Evolutionary conservation across 1,140 invertebrate species (phyloP), one percentile per base, ranked within the genome.

Genomic region (Caenorhabditis inopinata): DNA sequence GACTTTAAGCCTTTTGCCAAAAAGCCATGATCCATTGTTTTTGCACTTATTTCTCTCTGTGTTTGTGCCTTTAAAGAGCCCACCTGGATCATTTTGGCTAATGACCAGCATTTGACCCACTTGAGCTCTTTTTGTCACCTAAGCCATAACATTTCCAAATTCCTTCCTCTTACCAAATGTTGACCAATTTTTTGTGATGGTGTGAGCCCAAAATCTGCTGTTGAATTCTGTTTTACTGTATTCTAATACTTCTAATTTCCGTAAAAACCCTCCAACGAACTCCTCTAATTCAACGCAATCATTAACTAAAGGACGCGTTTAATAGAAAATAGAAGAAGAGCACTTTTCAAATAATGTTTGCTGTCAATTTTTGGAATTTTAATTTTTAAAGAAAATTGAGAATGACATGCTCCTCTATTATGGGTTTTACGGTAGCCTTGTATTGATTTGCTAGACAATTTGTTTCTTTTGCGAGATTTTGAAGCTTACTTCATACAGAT

Each of bases 51-150:
- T 53, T 62, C 16, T 25, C 32, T 23, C 11, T 47, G 18, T 27
- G 32, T 75, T 45, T 75, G 42, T 75, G 73, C 73, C 73, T 75
- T 75, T 46, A 47, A 47, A 32, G 58, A 68, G 23, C 58, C 58
- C 58, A 68, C 21, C 58, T 68, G 58, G 58, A 68, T 68, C 58
- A 68, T 68, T 23, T 42, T 68, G 32, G 58, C 11, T 18, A 3
- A 9, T 23, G 1, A 32, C 53, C 53, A 32, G 14, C 11, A 5
- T 75, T 75, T 49, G 73, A 75, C 14, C 73, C 45, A 18, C 48
- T 75, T 75, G 42, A 47, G 73, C 18, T 32, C 73, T 75, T 75
- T 47, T 75, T 75, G 73, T 49, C 46, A 75, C 73, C 46, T 75
- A 49, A 75, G 73, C 73, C 46, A 68, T 68, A 68, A 68, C 58